Base-by-base conservation (phyloP, 2,113 vertebrate genomes). In the Cebidichthys violaceus region DNA sequence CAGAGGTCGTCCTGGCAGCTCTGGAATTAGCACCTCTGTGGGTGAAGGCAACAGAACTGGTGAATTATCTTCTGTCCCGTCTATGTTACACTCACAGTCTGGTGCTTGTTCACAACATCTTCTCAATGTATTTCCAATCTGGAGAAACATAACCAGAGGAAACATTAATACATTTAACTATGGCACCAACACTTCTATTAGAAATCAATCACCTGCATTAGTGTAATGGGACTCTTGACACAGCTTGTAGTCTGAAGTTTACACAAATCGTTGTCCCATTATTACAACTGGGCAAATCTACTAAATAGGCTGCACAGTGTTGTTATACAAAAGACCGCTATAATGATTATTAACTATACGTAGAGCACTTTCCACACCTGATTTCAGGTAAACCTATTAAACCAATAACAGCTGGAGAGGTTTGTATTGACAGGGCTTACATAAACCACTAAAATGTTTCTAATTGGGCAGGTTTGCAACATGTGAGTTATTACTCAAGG, bases 31-130 rank as follows among this genome's bases (percentile, higher is more conserved):
- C 50, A 76, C 78, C 43, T 89, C 92, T 27, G 90, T 78, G 22
- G 90, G 5, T 0, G 86, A 90, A 61, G 94, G 92, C 73, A 94
- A 86, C 0, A 96, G 94, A 27, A 96, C 90, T 0, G 93, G 84
- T 0, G 92, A 86, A 60, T 75, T 90, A 66, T 95, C 86, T 1
- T 92, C 90, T 1, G 59, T 70, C 18, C 81, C 64, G 3, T 88
- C 94, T 0, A 20, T 1, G 0, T 72, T 29, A 0, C 84, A 84
- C 9, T 95, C 93, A 1, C 91, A 82, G 0, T 57, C 64, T 0
- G 77, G 80, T 61, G 92, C 85, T 22, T 62, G 86, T 6, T 90
- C 90, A 80, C 91, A 85, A 78, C 88, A 90, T 67, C 80, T 89
- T 64, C 80, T 83, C 43, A 86, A 22, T 11, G 79, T 68, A 7